Base-by-base conservation (phyloP, 2,113 vertebrate species). In the Pelodiscus sinensis region DNA sequence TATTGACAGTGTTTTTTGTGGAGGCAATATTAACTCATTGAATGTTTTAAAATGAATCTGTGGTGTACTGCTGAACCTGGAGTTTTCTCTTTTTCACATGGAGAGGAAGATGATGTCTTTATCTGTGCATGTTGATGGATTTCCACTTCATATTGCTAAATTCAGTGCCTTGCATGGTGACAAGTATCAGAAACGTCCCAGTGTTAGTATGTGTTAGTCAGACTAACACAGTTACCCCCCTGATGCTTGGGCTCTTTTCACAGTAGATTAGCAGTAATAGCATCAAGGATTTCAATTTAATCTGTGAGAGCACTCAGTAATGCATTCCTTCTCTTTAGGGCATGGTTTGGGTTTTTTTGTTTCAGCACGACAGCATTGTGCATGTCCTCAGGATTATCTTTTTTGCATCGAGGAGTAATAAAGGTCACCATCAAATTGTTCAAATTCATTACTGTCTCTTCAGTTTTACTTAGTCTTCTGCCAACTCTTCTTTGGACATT, bases 41-140 rank as follows among this genome's bases (percentile, higher is more conserved):
- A 96, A 84, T 81, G 65, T 85, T 83, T 84, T 80, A 81, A 86
- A 79, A 96, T 58, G 86, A 89, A 93, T 82, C 90, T 18, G 1
- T 19, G 60, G n/a, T 1, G 21, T 84, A 82, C 86, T 57, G 56
- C 75, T 14, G 38, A 75, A 55, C 2, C 71, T n/a, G 82, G 90
- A 81, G 68, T 79, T 97, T 95, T 87, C 92, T 44, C 44, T 44
- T 44, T 44, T 44, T 44, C 44, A 44, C 44, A 44, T 44, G 44
- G 44, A 44, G 44, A 44, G 44, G 38, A 44, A 44, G 44, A 44
- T 44, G 44, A 44, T 44, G 44, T 44, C 44, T 44, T 44, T 44
- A 44, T 44, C 44, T 44, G 44, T 44, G 44, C 44, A 44, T 44
- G 44, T 44, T 44, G 44, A 44, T 44, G 44, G 44, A 44, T 44